These are phyloP conservation scores for Drosophila conformis DNA, from an alignment of 2,888 invertebrate genomes.

Conservation along the genomic window DNA sequence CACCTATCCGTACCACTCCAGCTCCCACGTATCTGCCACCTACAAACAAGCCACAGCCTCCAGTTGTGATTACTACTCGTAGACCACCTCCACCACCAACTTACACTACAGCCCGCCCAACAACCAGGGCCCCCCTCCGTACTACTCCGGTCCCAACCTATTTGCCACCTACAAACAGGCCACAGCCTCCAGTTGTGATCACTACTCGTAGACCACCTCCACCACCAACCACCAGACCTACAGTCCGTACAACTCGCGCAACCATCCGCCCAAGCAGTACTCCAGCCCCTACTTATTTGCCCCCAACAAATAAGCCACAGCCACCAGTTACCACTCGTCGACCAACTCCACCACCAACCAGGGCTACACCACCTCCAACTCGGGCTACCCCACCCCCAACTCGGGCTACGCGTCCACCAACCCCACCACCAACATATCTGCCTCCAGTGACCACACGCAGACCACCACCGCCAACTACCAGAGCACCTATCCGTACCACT, in stretches of 20 bases:
- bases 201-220: constrained; percentile 53
- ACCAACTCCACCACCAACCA: constrained; percentile 24
- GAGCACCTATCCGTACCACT: constrained; percentile 25
- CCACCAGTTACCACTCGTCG: constrained; percentile 55
- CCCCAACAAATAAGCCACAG: constrained; percentile 60
- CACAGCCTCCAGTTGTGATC: constrained; percentile 12
- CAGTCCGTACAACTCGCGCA: constrained; percentile 25
- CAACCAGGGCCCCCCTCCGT: constrained; percentile 1
- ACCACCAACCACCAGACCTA: constrained; percentile 38
- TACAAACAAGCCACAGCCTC: constrained; percentile 55
- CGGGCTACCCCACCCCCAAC: constrained; percentile 54
- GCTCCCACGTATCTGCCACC: constrained; percentile 61
- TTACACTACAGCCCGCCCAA: not conserved
- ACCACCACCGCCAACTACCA: constrained; percentile 14
- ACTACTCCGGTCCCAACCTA: constrained; percentile 42
- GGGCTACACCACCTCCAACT: not conserved
- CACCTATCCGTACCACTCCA: constrained; percentile 27
- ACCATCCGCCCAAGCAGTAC: constrained; percentile 36
- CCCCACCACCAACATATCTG: constrained; percentile 58
- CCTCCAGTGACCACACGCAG: constrained; percentile 29
- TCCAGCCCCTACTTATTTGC: constrained; percentile 51
- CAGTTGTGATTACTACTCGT: constrained; percentile 55
- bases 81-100: constrained; percentile 22
- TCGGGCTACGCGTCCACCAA: constrained; percentile 37
- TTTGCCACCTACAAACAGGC: constrained; percentile 33